Base-by-base conservation (phyloP, 2,888 invertebrate genomes). In the Epirrita christyi region DNA sequence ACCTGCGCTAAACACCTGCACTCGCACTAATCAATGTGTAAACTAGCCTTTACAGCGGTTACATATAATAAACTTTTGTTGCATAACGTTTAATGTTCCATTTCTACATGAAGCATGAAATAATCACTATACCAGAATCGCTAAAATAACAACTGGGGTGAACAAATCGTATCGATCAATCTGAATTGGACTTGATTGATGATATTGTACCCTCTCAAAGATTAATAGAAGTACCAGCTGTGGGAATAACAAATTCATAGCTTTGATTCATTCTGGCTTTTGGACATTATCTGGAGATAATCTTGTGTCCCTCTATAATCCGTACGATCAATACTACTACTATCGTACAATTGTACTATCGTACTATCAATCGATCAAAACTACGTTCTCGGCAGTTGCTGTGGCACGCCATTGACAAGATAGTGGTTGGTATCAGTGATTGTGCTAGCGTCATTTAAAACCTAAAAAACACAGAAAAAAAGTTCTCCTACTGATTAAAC, bases 91-190 rank as follows among this genome's bases (percentile, higher is more conserved):
- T n/a, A n/a, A n/a, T n/a, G 21, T 21, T 21, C 21, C 4, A 21
- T 21, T 21, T n/a, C n/a, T 21, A 21, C 21, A 21, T 40, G 42
- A 21, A 21, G 38, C 52, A 51, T 43, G 36, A 52, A 46, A 15
- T 46, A 36, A 32, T 49, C 41, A 45, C 8, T 32, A 8, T 28
- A 11, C 50, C 40, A 28, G 49, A 49, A 45, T 41, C 28, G 34
- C 5, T 29, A 14, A 55, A 46, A 55, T 50, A 59, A 54, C 46
- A 43, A 49, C 57, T 37, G 53, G 45, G 46, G 42, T 44, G 45
- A 50, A 47, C 37, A 32, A 40, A 61, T 50, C 52, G 34, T 37
- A 54, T 53, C 54, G 45, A 59, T 59, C 59, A 59, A 59, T 54
- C 50, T 38, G 32, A 43, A 21, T 28, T 10, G 27, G 21, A 37